These are phyloP conservation scores for Gallinago jamesoni DNA, from an alignment of 2,113 vertebrate genomes.

Conservation along the genomic window DNA sequence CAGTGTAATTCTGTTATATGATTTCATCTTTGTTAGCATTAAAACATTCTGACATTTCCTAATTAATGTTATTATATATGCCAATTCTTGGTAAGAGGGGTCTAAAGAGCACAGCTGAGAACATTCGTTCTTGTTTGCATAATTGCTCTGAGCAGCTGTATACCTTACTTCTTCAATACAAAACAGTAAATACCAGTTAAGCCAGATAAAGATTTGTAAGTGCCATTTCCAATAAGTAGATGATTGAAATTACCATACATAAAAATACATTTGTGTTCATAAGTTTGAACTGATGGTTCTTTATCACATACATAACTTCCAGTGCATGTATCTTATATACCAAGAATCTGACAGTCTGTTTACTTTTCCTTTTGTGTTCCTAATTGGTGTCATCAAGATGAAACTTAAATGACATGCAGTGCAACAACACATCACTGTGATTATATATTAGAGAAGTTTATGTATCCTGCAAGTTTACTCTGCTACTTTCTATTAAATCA, in stretches of 20 bases:
- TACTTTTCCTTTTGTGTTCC: neutral
- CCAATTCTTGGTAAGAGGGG: slow-evolving; percentile 19
- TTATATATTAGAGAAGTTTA: neutral
- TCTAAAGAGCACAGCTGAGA: slow-evolving; percentile 56
- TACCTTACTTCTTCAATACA: slow-evolving; percentile 20
- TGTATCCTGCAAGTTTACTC: neutral
- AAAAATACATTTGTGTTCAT: neutral
- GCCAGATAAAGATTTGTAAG: neutral
- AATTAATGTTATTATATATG: slow-evolving; percentile 51
- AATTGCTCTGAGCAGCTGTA: slow-evolving; percentile 44
- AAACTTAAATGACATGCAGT: neutral
- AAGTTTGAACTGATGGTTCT: neutral
- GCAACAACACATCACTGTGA: neutral
- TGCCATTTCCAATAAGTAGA: neutral
- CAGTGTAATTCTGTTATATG: neutral
- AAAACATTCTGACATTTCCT: slow-evolving; percentile 49
- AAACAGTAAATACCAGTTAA: slow-evolving; percentile 11
- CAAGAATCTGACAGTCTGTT: neutral
- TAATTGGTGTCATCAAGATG: neutral
- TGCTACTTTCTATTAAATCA: neutral
- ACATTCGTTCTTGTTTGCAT: slow-evolving; percentile 41
- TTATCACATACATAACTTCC: neutral
- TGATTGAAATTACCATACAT: neutral
- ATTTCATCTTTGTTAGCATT: slow-evolving; percentile 29
- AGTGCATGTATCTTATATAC: neutral